Percentiles rank a stretch among this genome's conserved stretches.
Evolutionary conservation across 1,140 invertebrate genomes (phyloP).

Genomic region (Himalopsyche phryganea): DNA sequence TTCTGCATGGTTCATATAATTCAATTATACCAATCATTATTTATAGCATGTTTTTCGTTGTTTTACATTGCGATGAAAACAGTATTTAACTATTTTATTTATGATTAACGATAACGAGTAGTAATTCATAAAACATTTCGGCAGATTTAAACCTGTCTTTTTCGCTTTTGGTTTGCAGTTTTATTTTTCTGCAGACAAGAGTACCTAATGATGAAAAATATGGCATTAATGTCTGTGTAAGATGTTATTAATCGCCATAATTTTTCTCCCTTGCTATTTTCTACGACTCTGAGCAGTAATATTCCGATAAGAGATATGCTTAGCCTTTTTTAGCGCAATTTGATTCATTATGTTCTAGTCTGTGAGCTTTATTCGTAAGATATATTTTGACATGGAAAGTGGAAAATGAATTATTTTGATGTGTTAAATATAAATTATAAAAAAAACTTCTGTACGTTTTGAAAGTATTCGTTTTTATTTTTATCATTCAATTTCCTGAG

Average conservation of each 20-base stretch:
- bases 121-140: no score
- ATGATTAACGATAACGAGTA: no score
- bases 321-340: constrained; percentile 23
- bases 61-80: no score
- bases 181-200: constrained; percentile 8
- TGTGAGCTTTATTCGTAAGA: constrained; percentile 22
- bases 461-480: no score
- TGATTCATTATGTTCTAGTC: constrained; percentile 31
- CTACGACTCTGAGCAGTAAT: constrained; percentile 27
- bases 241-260: constrained; percentile 45
- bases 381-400: constrained; percentile 23
- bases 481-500: no score
- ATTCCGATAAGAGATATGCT: constrained; percentile 33
- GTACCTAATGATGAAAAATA: constrained; percentile 52
- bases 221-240: constrained; percentile 41
- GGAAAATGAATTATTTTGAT: no score
- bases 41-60: no score
- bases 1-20: no score
- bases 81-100: no score
- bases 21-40: no score
- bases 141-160: not conserved
- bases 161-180: constrained; percentile 6
- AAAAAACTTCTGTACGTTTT: no score
- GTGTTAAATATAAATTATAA: no score
- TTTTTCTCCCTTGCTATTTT: constrained; percentile 38